These are phyloP conservation scores for Lucilia sericata DNA, from an alignment of 1,140 invertebrate genomes.

Conservation along the genomic window DNA sequence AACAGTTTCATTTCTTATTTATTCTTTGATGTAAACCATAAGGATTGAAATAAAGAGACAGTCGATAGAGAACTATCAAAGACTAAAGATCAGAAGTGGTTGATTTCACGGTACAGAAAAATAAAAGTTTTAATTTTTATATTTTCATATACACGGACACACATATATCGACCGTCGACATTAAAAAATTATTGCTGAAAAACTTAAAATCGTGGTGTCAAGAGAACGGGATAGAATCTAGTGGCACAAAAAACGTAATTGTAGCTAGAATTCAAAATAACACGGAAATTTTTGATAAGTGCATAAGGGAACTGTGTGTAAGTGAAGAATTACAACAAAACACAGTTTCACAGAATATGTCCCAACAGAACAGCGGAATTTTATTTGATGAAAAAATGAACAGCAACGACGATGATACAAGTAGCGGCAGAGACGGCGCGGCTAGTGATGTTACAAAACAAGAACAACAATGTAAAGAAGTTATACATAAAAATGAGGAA, in stretches of 20 bases:
- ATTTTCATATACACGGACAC: too few relatives aligned
- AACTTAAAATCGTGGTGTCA: background rate
- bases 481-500: background rate
- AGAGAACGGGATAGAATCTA: background rate
- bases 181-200: too few relatives aligned
- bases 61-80: too few relatives aligned
- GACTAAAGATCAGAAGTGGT: too few relatives aligned
- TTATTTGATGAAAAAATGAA: background rate
- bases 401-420: background rate
- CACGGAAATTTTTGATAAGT: background rate
- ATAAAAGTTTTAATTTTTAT: too few relatives aligned
- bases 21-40: too few relatives aligned
- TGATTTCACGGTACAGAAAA: too few relatives aligned
- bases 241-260: slow-evolving; percentile 14
- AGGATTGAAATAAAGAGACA: too few relatives aligned
- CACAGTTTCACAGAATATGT: background rate
- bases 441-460: background rate
- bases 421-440: background rate
- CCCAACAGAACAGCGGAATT: background rate
- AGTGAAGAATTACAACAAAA: too few relatives aligned
- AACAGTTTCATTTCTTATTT: too few relatives aligned
- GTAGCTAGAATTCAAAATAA: background rate
- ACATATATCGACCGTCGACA: too few relatives aligned
- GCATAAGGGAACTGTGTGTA: background rate
- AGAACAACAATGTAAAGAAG: background rate